Base-by-base conservation (phyloP, 2,797 vertebrate species). In the Neosilurus hyrtlii region DNA sequence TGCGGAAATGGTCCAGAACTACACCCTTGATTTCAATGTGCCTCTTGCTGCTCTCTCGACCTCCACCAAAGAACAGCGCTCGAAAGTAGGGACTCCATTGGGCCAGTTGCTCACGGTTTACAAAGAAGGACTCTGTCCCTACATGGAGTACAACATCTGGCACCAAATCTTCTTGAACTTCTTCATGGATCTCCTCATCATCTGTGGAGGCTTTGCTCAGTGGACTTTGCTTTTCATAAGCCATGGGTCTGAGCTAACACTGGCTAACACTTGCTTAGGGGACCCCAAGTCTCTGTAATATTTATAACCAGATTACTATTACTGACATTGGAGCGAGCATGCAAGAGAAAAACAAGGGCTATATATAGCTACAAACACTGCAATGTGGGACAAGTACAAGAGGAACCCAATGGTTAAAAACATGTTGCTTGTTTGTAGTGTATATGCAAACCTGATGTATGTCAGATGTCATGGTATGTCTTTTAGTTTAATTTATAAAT, bases 11-110 rank as follows among this genome's bases (percentile, higher is more conserved):
- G 14, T 86, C 89, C 9, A 91, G 80, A 35, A 87, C 82, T 0
- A 97, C 81, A 24, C 94, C 95, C 90, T 93, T 91, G 62, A 97
- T 92, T 83, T 94, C 93, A 18, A 98, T 89, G 49, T 86, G 92
- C 43, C 78, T 91, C 68, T 92, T 91, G 6, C 72, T 89, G 88
- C 94, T 94, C 88, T 98, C 97, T 66, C 90, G 87, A 0, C 94
- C 92, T 10, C 93, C 92, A 11, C 96, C 96, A 73, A 95, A 97
- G 88, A 98, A 98, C 90, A 98, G 92, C 82, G 95, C 96, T 87
- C 93, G 90, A 68, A 98, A 98, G 82, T 97, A 98, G 0, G 91
- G 92, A 84, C 96, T 98, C 86, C 94, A 91, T 0, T 85, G n/a
- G 0, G 96, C 93, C 61, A 98, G 90, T 0, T 11, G 83, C 56